Base-by-base conservation (phyloP, 2,888 invertebrate species). In the Netelia melanura region DNA sequence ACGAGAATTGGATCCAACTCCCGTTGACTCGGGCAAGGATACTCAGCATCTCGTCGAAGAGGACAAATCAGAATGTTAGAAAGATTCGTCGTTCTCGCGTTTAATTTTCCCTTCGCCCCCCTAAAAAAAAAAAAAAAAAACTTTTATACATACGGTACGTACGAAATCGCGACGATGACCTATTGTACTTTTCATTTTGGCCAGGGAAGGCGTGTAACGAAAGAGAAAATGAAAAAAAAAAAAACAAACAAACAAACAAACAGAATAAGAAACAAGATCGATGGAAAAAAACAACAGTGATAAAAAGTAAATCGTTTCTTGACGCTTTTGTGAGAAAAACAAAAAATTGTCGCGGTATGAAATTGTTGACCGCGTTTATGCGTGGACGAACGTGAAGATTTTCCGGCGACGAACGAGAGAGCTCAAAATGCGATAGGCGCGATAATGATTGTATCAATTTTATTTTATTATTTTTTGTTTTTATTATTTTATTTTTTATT, bases 11-110 rank as follows among this genome's bases (percentile, higher is more conserved):
- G 98, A 98, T 94, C 98, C 98, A 3, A 96, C 96, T 75, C 94
- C 95, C 81, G 96, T 96, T 82, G 98, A 98, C 94, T 97, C 98
- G 80, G 98, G 98, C 93, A 97, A 97, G 94, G 98, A 98, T 94
- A 98, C 98, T 67, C 97, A 97, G 94, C 96, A 97, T 93, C 96
- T 98, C 89, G 98, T 98, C 89, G 97, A 97, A 94, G 98, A 98
- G 95, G 98, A 98, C 95, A 96, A 96, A 94, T 96, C 94, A 84
- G 94, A 94, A 88, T 94, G 94, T 89, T 94, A 93, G 89, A 88
- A 61, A 67, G 52, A 61, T 77, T 72, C n/a, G 23, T 38, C 43
- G 11, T 11, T 38, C 30, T 43, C 9, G 43, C 17, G 9, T 52
- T 65, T 38, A 2, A 64, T 48, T 25, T 30, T 75, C 72, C 43